Evolutionary conservation across 2,113 vertebrate species (phyloP).

Genomic region (Etheostoma cragini): DNA sequence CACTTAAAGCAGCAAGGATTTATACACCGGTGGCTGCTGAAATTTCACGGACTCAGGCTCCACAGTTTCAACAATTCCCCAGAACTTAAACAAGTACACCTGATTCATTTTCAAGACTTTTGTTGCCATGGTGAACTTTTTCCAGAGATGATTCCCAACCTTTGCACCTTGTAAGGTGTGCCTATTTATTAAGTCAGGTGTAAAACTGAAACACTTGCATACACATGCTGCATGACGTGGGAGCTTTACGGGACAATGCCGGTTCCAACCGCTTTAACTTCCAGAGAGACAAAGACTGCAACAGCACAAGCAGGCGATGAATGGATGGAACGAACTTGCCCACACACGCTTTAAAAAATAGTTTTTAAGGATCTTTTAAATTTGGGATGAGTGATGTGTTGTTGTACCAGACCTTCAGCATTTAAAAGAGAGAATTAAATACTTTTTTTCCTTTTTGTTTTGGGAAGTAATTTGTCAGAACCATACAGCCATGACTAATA

Average conservation of each 20-base stretch:
- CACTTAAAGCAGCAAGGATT: constrained; percentile 47
- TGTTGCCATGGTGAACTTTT: constrained; percentile 61
- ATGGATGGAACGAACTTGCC: constrained; percentile 20
- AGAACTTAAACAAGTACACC: constrained; percentile 61
- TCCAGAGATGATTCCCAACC: constrained; percentile 55
- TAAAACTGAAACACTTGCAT: constrained; percentile 46
- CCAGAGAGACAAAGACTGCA: neutral
- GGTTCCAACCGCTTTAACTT: constrained; percentile 26
- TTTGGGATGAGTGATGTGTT: neutral
- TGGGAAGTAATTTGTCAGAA: constrained; percentile 64
- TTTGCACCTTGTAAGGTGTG: constrained; percentile 58
- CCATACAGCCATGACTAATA: constrained; percentile 67
- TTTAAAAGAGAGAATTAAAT: constrained; percentile 16
- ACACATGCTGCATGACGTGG: constrained; percentile 17
- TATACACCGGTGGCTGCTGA: constrained; percentile 38
- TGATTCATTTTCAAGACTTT: constrained; percentile 61
- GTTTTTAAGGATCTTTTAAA: neutral
- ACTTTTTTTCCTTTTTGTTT: constrained; percentile 35
- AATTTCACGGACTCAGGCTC: constrained; percentile 53
- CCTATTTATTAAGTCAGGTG: constrained; percentile 68
- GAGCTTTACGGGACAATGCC: constrained; percentile 20
- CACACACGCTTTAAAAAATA: neutral
- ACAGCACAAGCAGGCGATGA: constrained; percentile 21
- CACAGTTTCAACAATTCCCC: constrained; percentile 21
- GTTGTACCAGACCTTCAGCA: neutral